A percentile compares a stretch with the other conserved stretches of the same genome.
Conservation (phyloP, 2,113 vertebrate species). For the Benthochromis sp. region DNA sequence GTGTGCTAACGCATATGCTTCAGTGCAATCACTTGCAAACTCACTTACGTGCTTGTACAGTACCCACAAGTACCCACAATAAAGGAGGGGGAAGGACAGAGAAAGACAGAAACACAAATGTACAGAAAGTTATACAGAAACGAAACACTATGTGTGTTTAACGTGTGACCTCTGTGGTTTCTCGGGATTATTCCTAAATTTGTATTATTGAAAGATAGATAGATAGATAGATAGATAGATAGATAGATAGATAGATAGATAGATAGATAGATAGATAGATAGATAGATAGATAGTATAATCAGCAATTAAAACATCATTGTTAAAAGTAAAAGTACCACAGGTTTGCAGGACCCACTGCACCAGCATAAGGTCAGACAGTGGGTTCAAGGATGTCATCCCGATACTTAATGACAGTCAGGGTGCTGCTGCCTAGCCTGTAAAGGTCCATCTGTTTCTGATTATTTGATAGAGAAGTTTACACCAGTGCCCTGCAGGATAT, state of each 20-base stretch:
- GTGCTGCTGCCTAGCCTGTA: not conserved
- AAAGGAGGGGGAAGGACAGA: not conserved
- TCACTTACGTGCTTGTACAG: not conserved
- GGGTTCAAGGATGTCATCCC: not conserved
- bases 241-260: no score
- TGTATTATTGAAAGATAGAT: not conserved
- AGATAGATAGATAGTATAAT: not conserved
- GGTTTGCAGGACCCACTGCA: not conserved
- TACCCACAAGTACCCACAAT: not conserved
- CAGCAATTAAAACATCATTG: not conserved
- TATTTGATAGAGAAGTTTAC: not conserved
- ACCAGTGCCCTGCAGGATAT: not conserved
- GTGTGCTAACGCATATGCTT: constrained; percentile 15
- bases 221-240: no score
- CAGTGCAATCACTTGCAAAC: not conserved
- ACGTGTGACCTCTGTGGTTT: not conserved
- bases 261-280: not conserved
- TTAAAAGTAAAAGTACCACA: not conserved
- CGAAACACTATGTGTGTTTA: not conserved
- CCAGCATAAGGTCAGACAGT: not conserved
- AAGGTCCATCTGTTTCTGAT: not conserved
- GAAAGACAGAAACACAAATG: not conserved
- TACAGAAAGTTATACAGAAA: not conserved
- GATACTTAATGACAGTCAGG: not conserved
- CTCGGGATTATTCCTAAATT: not conserved